Base-by-base conservation (phyloP, 2,113 vertebrate species). In the Sitta europaea region DNA sequence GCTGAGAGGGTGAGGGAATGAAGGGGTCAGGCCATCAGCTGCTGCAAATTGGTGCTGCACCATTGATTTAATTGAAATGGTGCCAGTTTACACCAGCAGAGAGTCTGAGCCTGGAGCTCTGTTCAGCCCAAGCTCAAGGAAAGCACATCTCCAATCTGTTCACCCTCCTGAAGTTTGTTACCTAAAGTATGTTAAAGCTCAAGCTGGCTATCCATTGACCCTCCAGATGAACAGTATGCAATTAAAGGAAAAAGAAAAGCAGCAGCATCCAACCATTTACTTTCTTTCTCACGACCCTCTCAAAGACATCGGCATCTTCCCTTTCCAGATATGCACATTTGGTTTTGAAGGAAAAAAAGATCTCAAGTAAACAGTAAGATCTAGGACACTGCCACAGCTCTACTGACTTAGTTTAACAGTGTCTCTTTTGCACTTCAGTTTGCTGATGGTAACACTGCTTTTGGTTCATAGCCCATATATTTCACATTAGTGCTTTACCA, bases 11-110 rank as follows among this genome's bases (percentile, higher is more conserved):
- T 82, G 73, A 91, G 80, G 83, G 75, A 96, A 88, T 74, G 74
- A 93, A 61, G 51, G 59, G 84, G 91, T 89, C 93, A 97, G 81
- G 77, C 65, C 82, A 87, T 97, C 91, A 93, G 91, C 94, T 92
- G 95, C 77, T 95, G 84, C 85, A 90, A 82, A 96, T 95, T 82
- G 81, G 89, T 91, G 91, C 93, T 7, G 66, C 89, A 72, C 73
- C 78, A 90, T 92, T 93, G 88, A 66, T 90, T 92, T 91, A 92
- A 87, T 94, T 94, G 96, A 91, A 94, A 84, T 15, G 3, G 10
- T 68, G 94, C 92, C 92, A 97, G 78, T 77, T 95, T 82, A 65
- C 79, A 76, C 58, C 71, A 73, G 23, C 36, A 0, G 3, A 82
- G 83, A 54, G 35, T 79, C 80, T 47, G 36, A 94, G 77, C 62